These are phyloP conservation scores for Lathamus discolor DNA, from an alignment of 2,113 vertebrate genomes.

Conservation along the genomic window DNA sequence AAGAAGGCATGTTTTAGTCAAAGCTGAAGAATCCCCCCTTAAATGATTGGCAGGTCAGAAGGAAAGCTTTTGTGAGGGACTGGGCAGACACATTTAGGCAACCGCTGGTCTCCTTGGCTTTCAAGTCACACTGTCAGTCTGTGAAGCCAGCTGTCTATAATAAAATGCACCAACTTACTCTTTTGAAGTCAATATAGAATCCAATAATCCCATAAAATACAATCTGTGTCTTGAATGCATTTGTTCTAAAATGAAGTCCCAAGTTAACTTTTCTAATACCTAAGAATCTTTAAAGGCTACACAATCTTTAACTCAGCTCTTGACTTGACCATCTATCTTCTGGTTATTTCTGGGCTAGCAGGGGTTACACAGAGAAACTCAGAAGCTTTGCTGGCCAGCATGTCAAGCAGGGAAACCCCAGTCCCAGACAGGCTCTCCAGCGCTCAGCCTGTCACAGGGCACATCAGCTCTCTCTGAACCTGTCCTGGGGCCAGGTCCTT, in stretches of 20 bases:
- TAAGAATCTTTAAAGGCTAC: not conserved
- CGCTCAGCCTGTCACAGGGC: accelerated
- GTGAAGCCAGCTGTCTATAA: not conserved
- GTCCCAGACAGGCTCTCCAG: not conserved
- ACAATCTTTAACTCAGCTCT: not conserved
- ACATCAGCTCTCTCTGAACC: not conserved
- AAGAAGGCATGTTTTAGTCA: not conserved
- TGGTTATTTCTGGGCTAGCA: not conserved
- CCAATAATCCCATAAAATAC: not conserved
- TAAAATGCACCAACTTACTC: not conserved
- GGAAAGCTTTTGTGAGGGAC: not conserved
- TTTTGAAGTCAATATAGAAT: not conserved
- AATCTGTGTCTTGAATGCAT: not conserved
- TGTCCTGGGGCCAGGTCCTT: not conserved
- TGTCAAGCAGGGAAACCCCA: not conserved
- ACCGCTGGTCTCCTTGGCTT: not conserved
- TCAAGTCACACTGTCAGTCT: not conserved
- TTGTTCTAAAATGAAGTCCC: not conserved
- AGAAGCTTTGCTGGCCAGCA: not conserved
- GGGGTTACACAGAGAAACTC: not conserved
- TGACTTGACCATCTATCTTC: accelerated
- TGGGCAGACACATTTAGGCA: not conserved
- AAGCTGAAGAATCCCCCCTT: not conserved
- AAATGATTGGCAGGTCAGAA: not conserved
- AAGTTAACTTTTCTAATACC: not conserved